Conservation (phyloP, 2,888 invertebrate species). For the Glyphotaelius pellucidus region DNA sequence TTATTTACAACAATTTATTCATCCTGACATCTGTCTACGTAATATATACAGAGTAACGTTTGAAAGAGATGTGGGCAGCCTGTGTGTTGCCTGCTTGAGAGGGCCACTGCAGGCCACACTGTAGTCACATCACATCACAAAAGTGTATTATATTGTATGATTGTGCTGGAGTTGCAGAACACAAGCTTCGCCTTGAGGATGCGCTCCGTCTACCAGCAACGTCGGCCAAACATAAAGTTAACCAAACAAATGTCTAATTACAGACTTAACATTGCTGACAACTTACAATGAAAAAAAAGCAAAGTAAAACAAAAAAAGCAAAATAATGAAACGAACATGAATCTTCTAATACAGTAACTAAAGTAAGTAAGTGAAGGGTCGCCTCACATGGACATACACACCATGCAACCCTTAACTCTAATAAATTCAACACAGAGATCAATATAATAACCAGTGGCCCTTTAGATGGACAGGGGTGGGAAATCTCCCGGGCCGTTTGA, state of each 20-base stretch:
- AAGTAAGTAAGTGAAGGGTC: conserved; percentile 56
- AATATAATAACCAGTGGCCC: conserved; percentile 61
- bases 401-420: conserved; percentile 54
- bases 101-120: conserved; percentile 45
- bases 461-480: conserved; percentile 35
- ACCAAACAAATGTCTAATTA: conserved; percentile 34
- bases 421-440: conserved; percentile 65
- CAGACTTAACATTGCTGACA: conserved; percentile 58
- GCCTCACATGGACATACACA: not conserved
- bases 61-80: conserved; percentile 27
- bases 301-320: conserved; percentile 59
- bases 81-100: not conserved
- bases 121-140: not conserved
- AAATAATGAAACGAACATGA: conserved; percentile 64
- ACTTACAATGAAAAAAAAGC: conserved; percentile 55
- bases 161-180: conserved; percentile 25
- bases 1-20: conserved; percentile 52
- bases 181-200: not conserved
- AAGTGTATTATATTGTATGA: conserved; percentile 11
- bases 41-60: conserved; percentile 47
- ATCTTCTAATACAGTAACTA: conserved; percentile 63
- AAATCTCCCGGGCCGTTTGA: conserved; percentile 50
- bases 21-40: conserved; percentile 35
- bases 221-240: conserved; percentile 32
- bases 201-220: conserved; percentile 21